Evolutionary conservation across 2,888 invertebrate species (phyloP), one percentile per base, ranked within the genome.

Genomic region (Ctenicera cuprea): DNA sequence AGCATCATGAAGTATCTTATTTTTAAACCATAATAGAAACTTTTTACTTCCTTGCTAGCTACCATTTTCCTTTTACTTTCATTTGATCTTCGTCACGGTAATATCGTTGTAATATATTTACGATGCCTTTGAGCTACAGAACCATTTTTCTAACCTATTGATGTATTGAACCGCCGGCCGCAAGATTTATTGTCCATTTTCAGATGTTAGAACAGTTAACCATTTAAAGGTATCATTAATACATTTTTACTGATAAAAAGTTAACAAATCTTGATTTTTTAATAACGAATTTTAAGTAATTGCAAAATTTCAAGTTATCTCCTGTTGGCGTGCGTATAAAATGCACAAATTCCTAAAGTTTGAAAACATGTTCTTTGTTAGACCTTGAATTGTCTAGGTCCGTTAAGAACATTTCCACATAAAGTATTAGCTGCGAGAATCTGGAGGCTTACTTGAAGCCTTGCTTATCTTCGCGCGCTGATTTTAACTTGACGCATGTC

Each of bases 401-500:
- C 7, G 2, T 33, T 33, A 33, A 33, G 33, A 33, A 33, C 33
- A 33, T 9, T 33, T 33, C 9, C 33, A 33, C 33, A 33, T 33
- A 33, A 33, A 33, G 9, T 33, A 41, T 14, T 14, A 41, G 14
- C n/a, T n/a, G 3, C 41, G 14, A 41, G 41, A 41, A 14, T 14
- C 41, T 5, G 41, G 2, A 48, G 18, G 48, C 16, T 48, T 48
- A 14, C 18, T 48, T 18, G 48, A 18, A 48, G 20, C 16, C 1
- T 48, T 16, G 9, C 48, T 48, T 16, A 18, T 16, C 33, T 33
- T 5, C 33, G 33, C 33, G 20, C 14, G 41, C 14, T 41, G 41
- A 41, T 41, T 41, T 41, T 41, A 41, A 38, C 61, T 61, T 61
- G 61, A 45, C 63, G 63, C 48, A 43, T 30, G 45, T 63, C 63